These are phyloP conservation scores for Zonotrichia leucophrys DNA, from an alignment of 2,113 vertebrate species.

Conservation along the genomic window DNA sequence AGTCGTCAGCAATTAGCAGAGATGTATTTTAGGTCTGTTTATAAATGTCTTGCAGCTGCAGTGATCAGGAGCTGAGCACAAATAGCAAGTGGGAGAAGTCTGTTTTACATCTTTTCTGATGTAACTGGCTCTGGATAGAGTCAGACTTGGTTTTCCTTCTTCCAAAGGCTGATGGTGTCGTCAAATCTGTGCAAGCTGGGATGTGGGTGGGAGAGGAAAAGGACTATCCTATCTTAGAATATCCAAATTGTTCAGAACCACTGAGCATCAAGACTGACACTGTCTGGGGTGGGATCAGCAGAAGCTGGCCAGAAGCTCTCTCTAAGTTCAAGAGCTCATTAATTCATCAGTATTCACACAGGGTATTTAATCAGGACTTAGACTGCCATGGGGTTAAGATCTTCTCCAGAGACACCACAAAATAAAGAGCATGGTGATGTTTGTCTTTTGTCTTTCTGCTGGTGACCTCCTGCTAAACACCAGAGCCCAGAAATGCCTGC, in stretches of 20 bases:
- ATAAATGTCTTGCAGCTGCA: constrained; percentile 45
- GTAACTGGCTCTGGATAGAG: background rate
- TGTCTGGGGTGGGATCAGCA: background rate
- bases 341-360: background rate
- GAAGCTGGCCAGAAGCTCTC: background rate
- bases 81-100: background rate
- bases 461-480: background rate
- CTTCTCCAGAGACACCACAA: background rate
- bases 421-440: background rate
- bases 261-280: background rate
- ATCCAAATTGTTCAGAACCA: background rate
- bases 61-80: constrained; percentile 21
- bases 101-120: background rate
- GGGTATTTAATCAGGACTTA: background rate
- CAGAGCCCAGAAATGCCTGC: background rate
- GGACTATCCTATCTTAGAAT: background rate
- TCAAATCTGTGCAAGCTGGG: background rate
- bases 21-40: constrained; percentile 42
- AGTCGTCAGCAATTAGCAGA: constrained; percentile 5
- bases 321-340: background rate
- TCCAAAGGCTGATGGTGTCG: background rate
- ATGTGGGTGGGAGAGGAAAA: background rate
- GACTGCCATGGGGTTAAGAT: background rate
- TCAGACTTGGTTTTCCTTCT: background rate
- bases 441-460: background rate